Conservation (phyloP, 2,113 vertebrate genomes). For the Cebidichthys violaceus region DNA sequence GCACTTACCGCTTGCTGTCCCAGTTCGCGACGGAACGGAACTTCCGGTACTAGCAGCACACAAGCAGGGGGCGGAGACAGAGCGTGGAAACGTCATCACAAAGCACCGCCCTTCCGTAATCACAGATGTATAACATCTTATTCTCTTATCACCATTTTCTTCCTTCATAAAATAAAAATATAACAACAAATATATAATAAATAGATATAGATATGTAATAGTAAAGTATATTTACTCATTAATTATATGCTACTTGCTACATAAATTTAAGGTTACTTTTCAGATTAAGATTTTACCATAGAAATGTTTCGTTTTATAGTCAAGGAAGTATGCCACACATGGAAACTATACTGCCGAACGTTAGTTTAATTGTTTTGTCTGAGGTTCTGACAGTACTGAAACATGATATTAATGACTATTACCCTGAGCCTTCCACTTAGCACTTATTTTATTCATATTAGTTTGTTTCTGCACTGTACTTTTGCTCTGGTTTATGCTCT, state of each 20-base stretch:
- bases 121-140: neutral
- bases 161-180: neutral
- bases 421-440: too few species aligned
- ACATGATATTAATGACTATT: neutral
- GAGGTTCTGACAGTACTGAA: neutral
- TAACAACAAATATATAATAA: neutral
- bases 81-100: conserved; percentile 47
- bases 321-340: neutral
- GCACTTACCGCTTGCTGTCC: conserved; percentile 85
- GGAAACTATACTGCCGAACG: neutral
- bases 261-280: neutral
- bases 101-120: conserved; percentile 48
- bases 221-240: neutral
- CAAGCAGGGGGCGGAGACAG: conserved; percentile 62
- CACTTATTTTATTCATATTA: too few species aligned
- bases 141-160: neutral
- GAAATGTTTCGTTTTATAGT: neutral
- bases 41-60: conserved; percentile 80
- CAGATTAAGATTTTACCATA: neutral
- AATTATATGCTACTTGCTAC: neutral
- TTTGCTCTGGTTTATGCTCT: too few species aligned
- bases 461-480: too few species aligned
- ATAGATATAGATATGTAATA: neutral
- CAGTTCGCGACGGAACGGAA: conserved; percentile 81
- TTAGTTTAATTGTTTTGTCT: neutral